phyloP scores from a whole-genome alignment of 1,140 invertebrate genomes.

The Cydia splendana region DNA sequence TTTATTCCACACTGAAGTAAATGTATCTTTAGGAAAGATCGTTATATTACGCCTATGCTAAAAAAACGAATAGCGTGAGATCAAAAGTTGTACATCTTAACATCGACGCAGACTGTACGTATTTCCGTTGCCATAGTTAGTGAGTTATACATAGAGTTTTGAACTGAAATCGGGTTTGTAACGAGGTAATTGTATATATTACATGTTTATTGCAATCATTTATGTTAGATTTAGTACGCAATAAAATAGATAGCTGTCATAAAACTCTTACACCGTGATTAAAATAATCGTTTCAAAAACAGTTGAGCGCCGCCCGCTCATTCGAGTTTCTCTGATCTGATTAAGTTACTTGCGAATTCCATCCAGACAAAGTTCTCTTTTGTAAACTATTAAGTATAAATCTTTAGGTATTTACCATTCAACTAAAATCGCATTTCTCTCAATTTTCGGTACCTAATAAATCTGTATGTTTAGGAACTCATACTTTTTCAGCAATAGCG shows the following conservation, averaged over 20 bases:
- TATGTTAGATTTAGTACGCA: constrained; percentile 39
- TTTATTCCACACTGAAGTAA: too few relatives aligned
- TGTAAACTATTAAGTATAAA: constrained; percentile 21
- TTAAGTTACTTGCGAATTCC: constrained; percentile 23
- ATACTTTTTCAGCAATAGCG: not conserved
- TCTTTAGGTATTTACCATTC: not conserved
- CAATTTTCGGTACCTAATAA: too few relatives aligned
- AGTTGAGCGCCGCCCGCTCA: constrained; percentile 41
- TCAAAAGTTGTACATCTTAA: too few relatives aligned
- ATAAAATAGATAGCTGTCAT: constrained; percentile 43
- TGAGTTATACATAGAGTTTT: not conserved
- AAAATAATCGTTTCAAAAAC: constrained; percentile 72
- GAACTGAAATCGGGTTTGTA: not conserved
- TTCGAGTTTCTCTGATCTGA: constrained; percentile 27
- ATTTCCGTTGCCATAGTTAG: not conserved
- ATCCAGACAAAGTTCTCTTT: constrained; percentile 17
- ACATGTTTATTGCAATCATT: constrained; percentile 22
- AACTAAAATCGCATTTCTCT: not conserved
- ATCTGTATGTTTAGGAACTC: too few relatives aligned
- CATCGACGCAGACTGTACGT: not conserved
- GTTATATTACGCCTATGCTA: too few relatives aligned
- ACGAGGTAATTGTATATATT: constrained; percentile 16
- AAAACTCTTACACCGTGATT: constrained; percentile 58
- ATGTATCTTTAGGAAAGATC: too few relatives aligned
- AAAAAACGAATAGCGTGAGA: too few relatives aligned